A percentile compares a stretch with the other conserved stretches of the same genome.
phyloP scores from a whole-genome alignment of 2,113 vertebrate species.

The Todiramphus chloris region DNA sequence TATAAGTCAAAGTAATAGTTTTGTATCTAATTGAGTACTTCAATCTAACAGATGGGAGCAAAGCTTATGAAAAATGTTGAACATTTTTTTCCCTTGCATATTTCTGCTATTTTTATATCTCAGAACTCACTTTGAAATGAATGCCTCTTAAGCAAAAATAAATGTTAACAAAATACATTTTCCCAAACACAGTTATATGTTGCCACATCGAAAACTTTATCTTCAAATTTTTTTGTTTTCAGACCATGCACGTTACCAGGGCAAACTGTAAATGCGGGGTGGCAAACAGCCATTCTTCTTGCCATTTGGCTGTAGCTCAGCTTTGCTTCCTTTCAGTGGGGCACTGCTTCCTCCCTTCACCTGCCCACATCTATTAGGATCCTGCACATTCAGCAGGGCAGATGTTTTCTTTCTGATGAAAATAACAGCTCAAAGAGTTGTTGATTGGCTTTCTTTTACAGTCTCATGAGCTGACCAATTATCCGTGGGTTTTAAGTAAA shows the following conservation, averaged over 20 bases:
- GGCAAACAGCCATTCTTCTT: background rate
- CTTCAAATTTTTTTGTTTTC: background rate
- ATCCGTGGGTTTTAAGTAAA: background rate
- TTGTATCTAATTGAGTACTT: background rate
- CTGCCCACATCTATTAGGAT: background rate
- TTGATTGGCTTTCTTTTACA: background rate
- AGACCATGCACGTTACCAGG: background rate
- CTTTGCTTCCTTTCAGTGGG: background rate
- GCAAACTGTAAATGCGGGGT: background rate
- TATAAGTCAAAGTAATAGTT: background rate
- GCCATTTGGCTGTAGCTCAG: background rate
- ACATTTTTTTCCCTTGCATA: background rate
- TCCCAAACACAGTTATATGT: background rate
- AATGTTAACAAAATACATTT: background rate
- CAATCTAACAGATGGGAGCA: background rate
- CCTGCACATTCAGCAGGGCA: background rate
- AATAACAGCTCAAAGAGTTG: background rate
- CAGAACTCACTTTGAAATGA: background rate
- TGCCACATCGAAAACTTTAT: background rate
- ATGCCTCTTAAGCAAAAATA: background rate
- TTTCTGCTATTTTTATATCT: conserved; percentile 3
- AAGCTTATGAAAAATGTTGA: background rate
- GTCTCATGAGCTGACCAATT: background rate
- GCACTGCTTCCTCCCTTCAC: background rate
- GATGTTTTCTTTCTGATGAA: background rate